A percentile compares a stretch with the other conserved stretches of the same genome.
Evolutionary conservation across 2,888 invertebrate genomes (phyloP).

Genomic region (Nemotelus pantherinus): DNA sequence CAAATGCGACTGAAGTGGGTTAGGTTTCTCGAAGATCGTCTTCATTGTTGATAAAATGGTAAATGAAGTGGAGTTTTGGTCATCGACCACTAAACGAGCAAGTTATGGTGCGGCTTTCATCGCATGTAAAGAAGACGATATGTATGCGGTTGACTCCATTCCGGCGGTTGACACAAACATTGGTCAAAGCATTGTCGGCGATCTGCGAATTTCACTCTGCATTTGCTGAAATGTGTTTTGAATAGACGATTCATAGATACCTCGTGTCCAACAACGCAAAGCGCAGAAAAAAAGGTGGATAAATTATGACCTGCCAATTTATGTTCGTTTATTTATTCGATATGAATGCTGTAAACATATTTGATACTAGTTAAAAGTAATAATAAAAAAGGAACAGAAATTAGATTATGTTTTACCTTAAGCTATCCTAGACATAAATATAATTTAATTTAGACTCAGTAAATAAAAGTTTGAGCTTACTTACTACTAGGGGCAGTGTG

Average conservation of each 20-base stretch:
- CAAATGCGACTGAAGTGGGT: not conserved
- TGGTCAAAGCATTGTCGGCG: conserved; percentile 14
- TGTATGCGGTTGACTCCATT: conserved; percentile 29
- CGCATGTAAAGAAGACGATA: conserved; percentile 24
- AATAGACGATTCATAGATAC: conserved; percentile 4
- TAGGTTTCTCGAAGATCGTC: not conserved
- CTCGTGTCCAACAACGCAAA: too few species aligned
- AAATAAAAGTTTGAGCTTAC: too few species aligned
- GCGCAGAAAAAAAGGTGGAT: too few species aligned
- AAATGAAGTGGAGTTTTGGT: conserved; percentile 1
- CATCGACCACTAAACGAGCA: not conserved
- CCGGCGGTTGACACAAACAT: not conserved
- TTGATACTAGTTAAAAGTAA: too few species aligned
- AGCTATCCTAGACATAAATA: too few species aligned
- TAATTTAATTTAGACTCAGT: too few species aligned
- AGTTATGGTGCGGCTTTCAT: not conserved
- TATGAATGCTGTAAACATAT: too few species aligned
- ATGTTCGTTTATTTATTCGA: too few species aligned
- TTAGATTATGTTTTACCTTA: too few species aligned
- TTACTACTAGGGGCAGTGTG: too few species aligned
- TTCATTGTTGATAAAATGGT: not conserved
- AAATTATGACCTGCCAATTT: too few species aligned
- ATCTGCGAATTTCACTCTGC: conserved; percentile 15
- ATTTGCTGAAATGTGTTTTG: not conserved
- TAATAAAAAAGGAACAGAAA: too few species aligned